Base-by-base conservation (phyloP, 2,113 vertebrate species). In the Oreochromis aureus region DNA sequence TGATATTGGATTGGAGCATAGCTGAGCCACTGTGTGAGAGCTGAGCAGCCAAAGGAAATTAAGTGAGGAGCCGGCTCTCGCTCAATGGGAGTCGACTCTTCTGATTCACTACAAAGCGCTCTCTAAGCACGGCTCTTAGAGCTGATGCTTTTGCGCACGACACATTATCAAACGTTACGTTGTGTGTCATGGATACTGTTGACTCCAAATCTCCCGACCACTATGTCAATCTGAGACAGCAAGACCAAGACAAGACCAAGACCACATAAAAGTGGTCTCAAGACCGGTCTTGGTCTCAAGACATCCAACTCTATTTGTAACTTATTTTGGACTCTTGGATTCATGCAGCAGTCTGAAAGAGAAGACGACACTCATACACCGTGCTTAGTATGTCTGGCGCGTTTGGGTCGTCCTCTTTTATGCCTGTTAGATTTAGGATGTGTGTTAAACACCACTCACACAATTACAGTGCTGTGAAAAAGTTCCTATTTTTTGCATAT, bases 281-380 rank as follows among this genome's bases (percentile, higher is more conserved):
- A 32, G 32, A 32, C 32, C 32, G 32, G 32, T 32, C 54, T 24
- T 6, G 32, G 32, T 32, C 54, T 24, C n/a, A 10, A 55, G 54
- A 55, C 54, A 24, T 55, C 54, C 6, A 55, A 55, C n/a, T 55
- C 10, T 24, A 24, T 55, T 22, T 69, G 4, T 13, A 39, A 69
- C 19, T 69, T 22, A 3, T 69, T 69, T 69, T 39, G 10, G 63
- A 41, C 6, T 69, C 63, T 69, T 66, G 11, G 32, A 7, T n/a
- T 66, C 61, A 69, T 39, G 63, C 63, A 69, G 63, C 6, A 41
- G 63, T 41, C 63, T 69, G 63, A 69, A 69, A 39, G 34, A 69
- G 63, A 12, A 13, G 34, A 22, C 18, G 7, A 39, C 6, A 39
- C 61, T 3, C 34, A 66, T 7, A 39, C 19, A 7, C 61, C 7